phyloP scores from a whole-genome alignment of 2,888 invertebrate genomes.

The Morinoia aosen region DNA sequence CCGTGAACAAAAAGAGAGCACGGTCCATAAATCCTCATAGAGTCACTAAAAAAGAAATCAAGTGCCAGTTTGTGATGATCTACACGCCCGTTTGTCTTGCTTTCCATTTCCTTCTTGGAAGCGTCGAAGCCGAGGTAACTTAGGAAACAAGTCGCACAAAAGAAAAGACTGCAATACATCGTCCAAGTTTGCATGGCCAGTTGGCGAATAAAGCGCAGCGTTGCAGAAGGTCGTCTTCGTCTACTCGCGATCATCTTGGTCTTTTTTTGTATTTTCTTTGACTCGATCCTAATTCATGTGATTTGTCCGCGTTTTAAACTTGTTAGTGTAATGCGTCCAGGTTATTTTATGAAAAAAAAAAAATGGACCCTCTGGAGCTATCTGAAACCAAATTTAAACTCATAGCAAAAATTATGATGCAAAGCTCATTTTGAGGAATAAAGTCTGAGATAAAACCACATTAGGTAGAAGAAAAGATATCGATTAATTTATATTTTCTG shows the following conservation, averaged over 20 bases:
- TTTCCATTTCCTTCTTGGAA: conserved; percentile 44
- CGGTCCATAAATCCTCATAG: conserved; percentile 30
- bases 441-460: background rate
- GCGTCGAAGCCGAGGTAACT: conserved; percentile 17
- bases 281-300: background rate
- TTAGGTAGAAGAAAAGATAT: background rate
- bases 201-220: background rate
- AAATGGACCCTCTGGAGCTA: background rate
- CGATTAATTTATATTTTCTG: background rate
- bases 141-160: background rate
- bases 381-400: background rate
- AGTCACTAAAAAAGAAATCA: conserved; percentile 46
- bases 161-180: conserved; percentile 36
- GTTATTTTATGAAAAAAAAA: background rate
- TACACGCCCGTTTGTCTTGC: conserved; percentile 46
- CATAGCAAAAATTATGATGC: background rate
- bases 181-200: background rate
- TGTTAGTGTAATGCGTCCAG: background rate
- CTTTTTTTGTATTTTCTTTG: background rate
- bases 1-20: conserved; percentile 16
- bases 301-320: background rate
- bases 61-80: conserved; percentile 50
- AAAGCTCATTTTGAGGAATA: background rate
- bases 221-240: background rate
- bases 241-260: background rate